Evolutionary conservation across 2,113 vertebrate genomes (phyloP), one percentile per base, ranked within the genome.

Genomic region (Callipepla squamata): DNA sequence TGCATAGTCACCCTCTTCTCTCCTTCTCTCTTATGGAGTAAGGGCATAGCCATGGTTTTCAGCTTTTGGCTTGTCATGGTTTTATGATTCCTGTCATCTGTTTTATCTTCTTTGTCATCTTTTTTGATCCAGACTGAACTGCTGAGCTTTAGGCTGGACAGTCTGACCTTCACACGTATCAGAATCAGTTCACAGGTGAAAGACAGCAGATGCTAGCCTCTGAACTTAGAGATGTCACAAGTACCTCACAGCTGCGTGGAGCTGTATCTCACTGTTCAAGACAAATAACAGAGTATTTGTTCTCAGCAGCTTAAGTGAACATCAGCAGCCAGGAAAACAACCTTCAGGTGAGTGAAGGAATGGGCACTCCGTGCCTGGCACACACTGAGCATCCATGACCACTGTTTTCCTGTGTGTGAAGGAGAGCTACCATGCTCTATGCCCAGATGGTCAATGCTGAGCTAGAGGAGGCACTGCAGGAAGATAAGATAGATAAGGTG

Each of bases 381-480:
- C 5, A 0, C 4, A 17, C 3, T 38, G 38, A 55, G 79, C 18
- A 72, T 30, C 15, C 2, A 0, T 2, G 5, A 3, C 26, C 2
- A 14, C 11, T n/a, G 40, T 70, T 66, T 23, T 32, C 10, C 21
- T 5, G 3, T 4, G 6, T 22, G 18, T 3, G 1, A 47, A 34
- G 28, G 0, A 22, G 21, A 53, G 26, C 11, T 40, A 74, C n/a
- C 15, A 1, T 3, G 21, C 25, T 44, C 40, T 34, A 9, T 8
- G 3, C 1, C 0, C 1, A 2, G 8, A 8, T 0, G 0, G 12
- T 6, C 57, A 18, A 0, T 0, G 17, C 23, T 47, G 73, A 40
- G 40, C 40, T 40, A 40, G 40, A 40, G 11, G 40, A 40, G 40
- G 11, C 40, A 40, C 40, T 40, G 11, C 40, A 40, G 40, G 40